Evolutionary conservation across 2,888 invertebrate genomes (phyloP), one percentile per base, ranked within the genome.

Genomic region (Mythimna lalbum): DNA sequence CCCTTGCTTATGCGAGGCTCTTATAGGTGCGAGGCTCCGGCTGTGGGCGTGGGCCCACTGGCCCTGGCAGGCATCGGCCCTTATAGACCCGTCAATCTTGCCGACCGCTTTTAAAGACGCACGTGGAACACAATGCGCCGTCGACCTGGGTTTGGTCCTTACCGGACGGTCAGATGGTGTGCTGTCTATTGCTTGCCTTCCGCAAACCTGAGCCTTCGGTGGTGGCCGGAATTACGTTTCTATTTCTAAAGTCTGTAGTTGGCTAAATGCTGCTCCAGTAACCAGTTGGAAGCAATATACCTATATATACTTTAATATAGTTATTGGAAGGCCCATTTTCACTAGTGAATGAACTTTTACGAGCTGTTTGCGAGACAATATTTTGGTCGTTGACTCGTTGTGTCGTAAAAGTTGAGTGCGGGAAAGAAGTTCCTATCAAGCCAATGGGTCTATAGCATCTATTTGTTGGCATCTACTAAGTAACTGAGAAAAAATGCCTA

Each of bases 291-390:
- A 49, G 21, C 47, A 65, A 19, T 39, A 39, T 39, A 12, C 1
- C 4, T 33, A 5, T 65, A 23, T 17, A 19, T 43, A 27, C n/a
- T 57, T 57, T n/a, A 33, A 33, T 56, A 21, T 36, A 66, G 66
- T 52, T 62, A 62, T 66, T 62, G 36, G 31, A 57, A 57, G 6
- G 43, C 47, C 52, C 21, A 19, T 47, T 53, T 39, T 69, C 27
- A 56, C 47, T 69, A 14, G 27, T 52, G 59, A 53, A 52, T 69
- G 59, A 53, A 70, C 23, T 70, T 59, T 70, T 53, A 59, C 23
- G 27, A 55, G 36, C 4, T 39, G 39, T 39, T 62, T 39, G 50
- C 10, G 62, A 62, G 50, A 61, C 39, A 66, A 62, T 62, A 61
- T 52, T 52, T 66, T 62, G 66, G 50, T 66, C 39, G 50, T 53